phyloP scores from a whole-genome alignment of 2,888 invertebrate species.

The Amblyjoppa proteus region DNA sequence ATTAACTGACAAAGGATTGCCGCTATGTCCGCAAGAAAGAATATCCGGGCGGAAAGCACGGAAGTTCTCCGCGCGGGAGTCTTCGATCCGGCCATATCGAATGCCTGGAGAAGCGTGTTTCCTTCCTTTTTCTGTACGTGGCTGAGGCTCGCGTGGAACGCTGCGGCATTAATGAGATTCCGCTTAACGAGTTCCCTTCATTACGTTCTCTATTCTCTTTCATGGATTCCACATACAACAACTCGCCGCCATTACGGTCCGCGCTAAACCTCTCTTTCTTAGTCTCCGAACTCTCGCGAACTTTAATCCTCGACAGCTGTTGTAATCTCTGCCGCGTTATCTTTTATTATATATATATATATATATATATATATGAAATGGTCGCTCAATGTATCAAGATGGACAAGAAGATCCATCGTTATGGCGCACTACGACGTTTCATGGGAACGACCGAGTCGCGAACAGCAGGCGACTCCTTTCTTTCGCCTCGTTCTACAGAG shows the following conservation, averaged over 20 bases:
- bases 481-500: constrained; percentile 8
- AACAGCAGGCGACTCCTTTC: constrained; percentile 39
- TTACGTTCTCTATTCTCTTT: constrained; percentile 53
- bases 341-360: background rate
- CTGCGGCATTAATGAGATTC: constrained; percentile 56
- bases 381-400: constrained; percentile 24
- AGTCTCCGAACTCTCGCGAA: constrained; percentile 19
- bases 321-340: constrained; percentile 17
- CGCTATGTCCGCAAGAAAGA: constrained; percentile 10
- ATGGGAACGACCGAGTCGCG: constrained; percentile 21
- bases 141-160: constrained; percentile 41
- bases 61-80: constrained; percentile 27
- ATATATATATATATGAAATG: background rate
- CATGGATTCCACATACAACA: constrained; percentile 7
- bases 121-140: constrained; percentile 11
- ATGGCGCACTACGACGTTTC: constrained; percentile 37
- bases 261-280: constrained; percentile 40
- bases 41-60: constrained; percentile 43
- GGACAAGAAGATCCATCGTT: constrained; percentile 46
- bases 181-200: constrained; percentile 62
- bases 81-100: constrained; percentile 43
- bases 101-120: constrained; percentile 29
- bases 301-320: constrained; percentile 45
- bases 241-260: constrained; percentile 2
- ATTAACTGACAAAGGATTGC: constrained; percentile 33